A percentile compares a stretch with the other conserved stretches of the same genome.
phyloP scores from a whole-genome alignment of 2,113 vertebrate genomes.

The Tachuris rubrigastra region DNA sequence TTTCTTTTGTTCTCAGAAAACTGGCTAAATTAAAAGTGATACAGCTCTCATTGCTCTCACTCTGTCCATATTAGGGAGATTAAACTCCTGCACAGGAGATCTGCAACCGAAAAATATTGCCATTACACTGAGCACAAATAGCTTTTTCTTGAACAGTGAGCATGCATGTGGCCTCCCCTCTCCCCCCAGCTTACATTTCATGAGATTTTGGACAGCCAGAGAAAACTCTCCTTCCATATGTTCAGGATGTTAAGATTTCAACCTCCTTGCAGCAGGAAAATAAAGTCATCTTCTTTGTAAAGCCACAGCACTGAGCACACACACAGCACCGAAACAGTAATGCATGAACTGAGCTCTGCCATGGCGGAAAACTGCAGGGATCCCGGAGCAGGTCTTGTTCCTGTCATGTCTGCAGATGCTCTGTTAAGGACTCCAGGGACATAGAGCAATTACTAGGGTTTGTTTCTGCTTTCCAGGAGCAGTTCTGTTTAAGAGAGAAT shows the following conservation, averaged over 20 bases:
- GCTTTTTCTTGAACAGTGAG: slow-evolving; percentile 20
- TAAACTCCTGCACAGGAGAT: neutral
- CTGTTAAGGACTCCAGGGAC: slow-evolving; percentile 66
- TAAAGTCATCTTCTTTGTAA: slow-evolving; percentile 61
- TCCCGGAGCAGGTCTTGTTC: slow-evolving; percentile 54
- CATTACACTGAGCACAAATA: slow-evolving; percentile 23
- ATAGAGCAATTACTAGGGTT: slow-evolving; percentile 68
- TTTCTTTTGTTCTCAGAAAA: slow-evolving; percentile 2
- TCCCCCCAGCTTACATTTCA: slow-evolving; percentile 47
- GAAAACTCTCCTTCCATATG: slow-evolving; percentile 42
- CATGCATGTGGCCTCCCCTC: slow-evolving; percentile 49
- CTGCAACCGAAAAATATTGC: slow-evolving; percentile 30
- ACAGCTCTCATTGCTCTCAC: neutral
- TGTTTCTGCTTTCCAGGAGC: slow-evolving; percentile 71
- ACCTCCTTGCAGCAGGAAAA: slow-evolving; percentile 49
- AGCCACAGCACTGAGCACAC: slow-evolving; percentile 27
- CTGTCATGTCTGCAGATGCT: slow-evolving; percentile 67
- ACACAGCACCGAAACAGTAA: slow-evolving; percentile 31
- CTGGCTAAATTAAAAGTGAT: neutral
- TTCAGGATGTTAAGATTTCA: slow-evolving; percentile 57
- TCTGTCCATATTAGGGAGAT: neutral
- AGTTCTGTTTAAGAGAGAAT: slow-evolving; percentile 73
- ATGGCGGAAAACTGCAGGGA: slow-evolving; percentile 32
- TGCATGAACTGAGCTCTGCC: slow-evolving; percentile 47
- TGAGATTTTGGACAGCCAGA: slow-evolving; percentile 41